Evolutionary conservation across 2,797 vertebrate species (phyloP).

Genomic region (Tapirus indicus): DNA sequence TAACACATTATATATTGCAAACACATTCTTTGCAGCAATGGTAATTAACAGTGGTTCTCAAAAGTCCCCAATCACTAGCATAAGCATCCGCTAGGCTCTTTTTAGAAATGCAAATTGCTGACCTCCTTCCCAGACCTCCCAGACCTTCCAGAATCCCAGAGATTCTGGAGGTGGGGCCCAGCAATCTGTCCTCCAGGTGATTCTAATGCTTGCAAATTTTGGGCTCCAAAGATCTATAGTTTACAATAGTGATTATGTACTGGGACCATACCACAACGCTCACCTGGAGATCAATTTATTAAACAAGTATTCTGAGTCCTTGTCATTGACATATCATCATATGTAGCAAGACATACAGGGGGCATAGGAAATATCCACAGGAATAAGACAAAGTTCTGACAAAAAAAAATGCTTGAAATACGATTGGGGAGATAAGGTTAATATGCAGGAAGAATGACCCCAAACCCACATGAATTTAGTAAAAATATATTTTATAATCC

Average conservation of each 20-base stretch:
- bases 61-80: background rate
- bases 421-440: background rate
- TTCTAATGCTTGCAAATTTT: background rate
- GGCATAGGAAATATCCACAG: background rate
- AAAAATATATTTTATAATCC: background rate
- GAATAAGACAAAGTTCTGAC: background rate
- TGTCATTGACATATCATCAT: background rate
- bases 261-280: background rate
- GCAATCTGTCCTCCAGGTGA: background rate
- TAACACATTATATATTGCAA: background rate
- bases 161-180: background rate
- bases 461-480: background rate
- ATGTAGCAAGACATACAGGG: background rate
- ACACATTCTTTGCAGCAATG: background rate
- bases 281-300: background rate
- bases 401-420: background rate
- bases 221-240: background rate
- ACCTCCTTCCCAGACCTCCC: background rate
- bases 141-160: background rate
- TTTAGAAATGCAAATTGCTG: background rate
- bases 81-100: background rate
- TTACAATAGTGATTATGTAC: background rate
- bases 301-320: background rate
- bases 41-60: background rate
- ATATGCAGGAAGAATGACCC: background rate